Conservation (phyloP, 2,888 invertebrate species). For the Adela reaumurella region DNA sequence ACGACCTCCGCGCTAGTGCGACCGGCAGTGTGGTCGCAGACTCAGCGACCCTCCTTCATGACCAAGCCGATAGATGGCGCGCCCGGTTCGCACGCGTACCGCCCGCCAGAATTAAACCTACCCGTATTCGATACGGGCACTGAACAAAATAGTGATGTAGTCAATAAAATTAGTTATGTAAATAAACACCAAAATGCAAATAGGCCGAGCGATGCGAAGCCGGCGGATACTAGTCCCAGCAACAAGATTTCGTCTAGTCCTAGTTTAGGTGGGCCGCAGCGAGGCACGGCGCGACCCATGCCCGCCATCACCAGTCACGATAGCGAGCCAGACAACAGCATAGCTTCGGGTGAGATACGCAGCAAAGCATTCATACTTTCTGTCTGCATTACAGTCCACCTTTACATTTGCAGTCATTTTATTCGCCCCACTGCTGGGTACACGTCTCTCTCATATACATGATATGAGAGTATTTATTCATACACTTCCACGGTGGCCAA, state of each 20-base stretch:
- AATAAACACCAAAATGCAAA: conserved; percentile 55
- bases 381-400: too few species aligned
- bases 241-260: conserved; percentile 58
- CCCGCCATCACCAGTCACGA: conserved; percentile 31
- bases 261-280: conserved; percentile 28
- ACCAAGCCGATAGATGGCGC: conserved; percentile 53
- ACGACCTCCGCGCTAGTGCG: conserved; percentile 30
- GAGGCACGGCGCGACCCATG: conserved; percentile 34
- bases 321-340: conserved; percentile 45
- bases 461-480: too few species aligned
- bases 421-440: too few species aligned
- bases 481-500: too few species aligned
- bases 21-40: conserved; percentile 27
- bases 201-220: conserved; percentile 29
- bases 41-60: conserved; percentile 49
- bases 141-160: conserved; percentile 56
- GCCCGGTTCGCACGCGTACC: conserved; percentile 35
- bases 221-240: conserved; percentile 51
- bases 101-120: conserved; percentile 46
- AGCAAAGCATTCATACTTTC: too few species aligned
- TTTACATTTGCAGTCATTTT: too few species aligned
- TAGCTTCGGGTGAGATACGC: conserved; percentile 42
- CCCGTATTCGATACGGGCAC: conserved; percentile 46
- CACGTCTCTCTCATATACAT: too few species aligned
- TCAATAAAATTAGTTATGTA: conserved; percentile 53